Evolutionary conservation across 1,140 invertebrate genomes (phyloP).

Genomic region (Bilobella aurantiaca): DNA sequence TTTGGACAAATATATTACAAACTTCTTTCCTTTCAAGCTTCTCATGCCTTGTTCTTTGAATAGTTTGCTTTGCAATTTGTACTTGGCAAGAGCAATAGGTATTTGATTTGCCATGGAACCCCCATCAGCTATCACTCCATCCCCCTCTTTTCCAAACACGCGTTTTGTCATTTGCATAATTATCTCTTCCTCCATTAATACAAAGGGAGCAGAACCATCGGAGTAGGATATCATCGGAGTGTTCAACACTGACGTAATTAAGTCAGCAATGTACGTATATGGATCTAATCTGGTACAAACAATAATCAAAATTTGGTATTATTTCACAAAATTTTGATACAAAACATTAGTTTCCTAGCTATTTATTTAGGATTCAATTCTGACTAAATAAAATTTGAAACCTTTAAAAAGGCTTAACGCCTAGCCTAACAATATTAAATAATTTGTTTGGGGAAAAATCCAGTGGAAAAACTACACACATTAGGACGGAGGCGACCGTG

Average conservation of each 20-base stretch:
- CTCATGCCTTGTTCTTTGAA: background rate
- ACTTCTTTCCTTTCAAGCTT: constrained; percentile 35
- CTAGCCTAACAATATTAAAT: background rate
- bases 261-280: constrained; percentile 10
- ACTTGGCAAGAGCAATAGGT: background rate
- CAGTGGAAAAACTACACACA: too few relatives aligned
- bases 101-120: constrained; percentile 11
- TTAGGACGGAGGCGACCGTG: too few relatives aligned
- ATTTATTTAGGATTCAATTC: background rate
- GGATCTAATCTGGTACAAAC: constrained; percentile 5
- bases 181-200: constrained; percentile 10
- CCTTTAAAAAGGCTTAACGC: background rate
- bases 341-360: background rate
- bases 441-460: background rate
- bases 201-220: constrained; percentile 8
- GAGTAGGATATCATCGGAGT: constrained; percentile 8
- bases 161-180: background rate
- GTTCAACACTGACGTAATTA: background rate
- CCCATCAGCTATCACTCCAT: constrained; percentile 9
- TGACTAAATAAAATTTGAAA: background rate
- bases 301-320: background rate
- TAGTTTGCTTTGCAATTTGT: background rate
- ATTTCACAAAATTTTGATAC: too few relatives aligned
- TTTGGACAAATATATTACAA: constrained; percentile 70
- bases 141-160: background rate